A percentile compares a stretch with the other conserved stretches of the same genome.
Evolutionary conservation across 1,140 invertebrate genomes (phyloP).

Genomic region (Ooceraea biroi): DNA sequence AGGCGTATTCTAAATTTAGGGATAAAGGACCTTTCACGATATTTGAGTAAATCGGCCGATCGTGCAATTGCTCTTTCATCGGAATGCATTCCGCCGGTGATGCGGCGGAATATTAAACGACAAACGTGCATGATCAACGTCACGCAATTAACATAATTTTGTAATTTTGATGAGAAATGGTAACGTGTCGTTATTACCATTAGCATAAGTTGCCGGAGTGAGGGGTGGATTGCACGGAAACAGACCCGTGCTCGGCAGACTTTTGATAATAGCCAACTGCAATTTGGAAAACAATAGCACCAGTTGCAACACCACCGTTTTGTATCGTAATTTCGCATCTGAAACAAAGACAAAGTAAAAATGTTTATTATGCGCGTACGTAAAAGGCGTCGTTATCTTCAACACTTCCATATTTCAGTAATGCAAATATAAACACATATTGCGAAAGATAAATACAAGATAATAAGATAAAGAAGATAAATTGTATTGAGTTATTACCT

Average conservation of each 20-base stretch:
- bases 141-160: neutral
- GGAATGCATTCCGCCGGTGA: neutral
- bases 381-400: too few relatives aligned
- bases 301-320: constrained; percentile 80
- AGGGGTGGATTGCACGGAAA: constrained; percentile 85
- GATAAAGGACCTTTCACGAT: constrained; percentile 17
- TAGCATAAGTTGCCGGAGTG: constrained; percentile 81
- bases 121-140: neutral
- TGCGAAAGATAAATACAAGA: too few relatives aligned
- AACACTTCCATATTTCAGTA: too few relatives aligned
- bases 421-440: too few relatives aligned
- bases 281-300: constrained; percentile 84
- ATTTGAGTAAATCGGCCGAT: neutral
- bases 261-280: constrained; percentile 81
- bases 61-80: constrained; percentile 14
- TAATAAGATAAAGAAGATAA: too few relatives aligned
- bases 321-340: constrained; percentile 81
- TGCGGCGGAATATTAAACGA: constrained; percentile 2
- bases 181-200: constrained; percentile 75
- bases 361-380: too few relatives aligned
- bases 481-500: constrained; percentile 76
- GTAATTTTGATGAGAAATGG: neutral
- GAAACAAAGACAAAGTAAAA: constrained; percentile 61
- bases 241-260: constrained; percentile 77
- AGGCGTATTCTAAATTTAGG: constrained; percentile 27